Evolutionary conservation across 2,888 invertebrate species (phyloP).

Genomic region (Isotomurus palustris): DNA sequence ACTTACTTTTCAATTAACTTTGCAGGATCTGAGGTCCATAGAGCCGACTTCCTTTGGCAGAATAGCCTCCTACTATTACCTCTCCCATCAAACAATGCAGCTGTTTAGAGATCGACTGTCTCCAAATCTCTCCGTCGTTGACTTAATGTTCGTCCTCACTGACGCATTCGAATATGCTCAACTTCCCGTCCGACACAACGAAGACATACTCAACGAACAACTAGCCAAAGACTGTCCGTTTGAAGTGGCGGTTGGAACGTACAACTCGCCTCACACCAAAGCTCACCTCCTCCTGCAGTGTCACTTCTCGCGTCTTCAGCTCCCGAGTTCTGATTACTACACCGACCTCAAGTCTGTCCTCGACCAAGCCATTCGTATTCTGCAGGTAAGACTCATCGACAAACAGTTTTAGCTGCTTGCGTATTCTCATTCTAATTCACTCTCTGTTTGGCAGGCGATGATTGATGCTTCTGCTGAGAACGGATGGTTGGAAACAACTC

Average conservation of each 20-base stretch:
- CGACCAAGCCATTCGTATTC: constrained; percentile 90
- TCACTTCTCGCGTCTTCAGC: constrained; percentile 73
- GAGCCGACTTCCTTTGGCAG: constrained; percentile 76
- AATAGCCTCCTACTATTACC: constrained; percentile 94
- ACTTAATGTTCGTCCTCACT: constrained; percentile 71
- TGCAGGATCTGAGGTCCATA: constrained; percentile 59
- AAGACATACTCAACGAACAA: constrained; percentile 86
- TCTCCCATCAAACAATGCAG: constrained; percentile 84
- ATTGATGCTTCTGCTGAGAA: constrained; percentile 86
- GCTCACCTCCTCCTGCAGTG: constrained; percentile 89
- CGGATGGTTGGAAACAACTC: constrained; percentile 79
- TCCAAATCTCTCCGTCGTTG: constrained; percentile 62
- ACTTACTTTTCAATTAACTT: not conserved
- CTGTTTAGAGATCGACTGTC: constrained; percentile 69
- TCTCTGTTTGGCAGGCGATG: constrained; percentile 70
- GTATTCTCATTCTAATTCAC: not conserved
- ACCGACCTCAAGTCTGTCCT: constrained; percentile 95
- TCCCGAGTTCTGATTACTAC: constrained; percentile 89
- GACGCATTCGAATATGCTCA: constrained; percentile 84
- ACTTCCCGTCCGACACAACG: constrained; percentile 95
- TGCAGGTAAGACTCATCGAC: constrained; percentile 73
- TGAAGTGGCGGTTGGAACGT: constrained; percentile 65
- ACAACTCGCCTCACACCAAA: constrained; percentile 92
- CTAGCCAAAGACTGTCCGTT: constrained; percentile 71
- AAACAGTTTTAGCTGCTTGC: not conserved